Base-by-base conservation (phyloP, 2,888 invertebrate genomes). In the Harpalus rubripes region DNA sequence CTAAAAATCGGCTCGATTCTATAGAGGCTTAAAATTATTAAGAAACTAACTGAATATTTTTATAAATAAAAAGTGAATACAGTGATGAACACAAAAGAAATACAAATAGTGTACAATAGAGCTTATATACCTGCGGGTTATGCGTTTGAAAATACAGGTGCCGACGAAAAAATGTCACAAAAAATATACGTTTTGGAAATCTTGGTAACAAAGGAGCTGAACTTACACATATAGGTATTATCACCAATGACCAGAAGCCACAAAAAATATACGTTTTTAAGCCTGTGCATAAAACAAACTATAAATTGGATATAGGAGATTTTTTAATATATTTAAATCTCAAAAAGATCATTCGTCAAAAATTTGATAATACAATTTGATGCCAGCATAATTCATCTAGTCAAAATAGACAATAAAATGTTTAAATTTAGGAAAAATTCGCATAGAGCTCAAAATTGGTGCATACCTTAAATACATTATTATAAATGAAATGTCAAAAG, bases 21-120 rank as follows among this genome's bases (percentile, higher is more conserved):
- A 52, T 26, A 63, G 58, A 58, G 32, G 80, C 61, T 80, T 61
- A 61, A 16, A 80, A 80, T 80, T 80, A 61, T 80, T 81, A 65
- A 65, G 41, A 81, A 80, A 10, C 61, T 15, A 41, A 15, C 59
- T 12, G 26, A 15, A 56, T 76, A n/a, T 56, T 65, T 63, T 63
- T 65, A 81, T 81, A 81, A 81, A 81, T 81, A 65, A 81, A 76
- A 81, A 81, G 59, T 81, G 63, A 44, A 81, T 81, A 52, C 81
- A 65, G 44, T 65, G 44, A 7, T 10, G 12, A 2, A 10, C n/a
- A 81, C 56, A 81, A 81, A 81, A 81, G 81, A 81, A 65, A 65
- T 65, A 81, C 81, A 81, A 81, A 81, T 81, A 81, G 41, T n/a
- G 44, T 44, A 81, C 44, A 81, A 81, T 81, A 56, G 81, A 32